Evolutionary conservation across 2,888 invertebrate genomes (phyloP).

Genomic region (Drosophila buzzatii): DNA sequence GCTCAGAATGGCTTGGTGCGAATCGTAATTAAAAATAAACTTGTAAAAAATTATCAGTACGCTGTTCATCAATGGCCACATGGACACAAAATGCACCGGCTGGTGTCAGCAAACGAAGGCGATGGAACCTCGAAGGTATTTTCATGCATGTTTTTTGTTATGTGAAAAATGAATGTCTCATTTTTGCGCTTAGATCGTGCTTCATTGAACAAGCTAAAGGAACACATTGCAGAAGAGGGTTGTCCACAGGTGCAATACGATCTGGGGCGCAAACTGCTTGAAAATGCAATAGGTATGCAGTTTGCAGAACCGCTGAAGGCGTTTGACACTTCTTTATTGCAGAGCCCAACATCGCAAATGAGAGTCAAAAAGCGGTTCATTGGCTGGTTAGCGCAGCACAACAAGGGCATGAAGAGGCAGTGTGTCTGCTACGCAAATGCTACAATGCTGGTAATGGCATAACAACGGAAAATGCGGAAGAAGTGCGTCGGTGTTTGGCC

Average conservation of each 20-base stretch:
- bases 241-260: constrained; percentile 95
- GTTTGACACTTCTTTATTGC: neutral
- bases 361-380: constrained; percentile 92
- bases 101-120: constrained; percentile 79
- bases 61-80: constrained; percentile 79
- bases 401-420: constrained; percentile 95
- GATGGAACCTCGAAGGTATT: constrained; percentile 85
- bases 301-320: neutral
- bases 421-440: constrained; percentile 88
- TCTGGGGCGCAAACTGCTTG: constrained; percentile 92
- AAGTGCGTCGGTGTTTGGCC: constrained; percentile 91
- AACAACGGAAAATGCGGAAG: constrained; percentile 90
- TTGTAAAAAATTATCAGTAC: constrained; percentile 50
- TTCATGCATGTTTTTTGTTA: neutral
- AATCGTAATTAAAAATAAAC: constrained; percentile 30
- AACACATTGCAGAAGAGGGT: constrained; percentile 94
- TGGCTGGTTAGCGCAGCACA: constrained; percentile 97
- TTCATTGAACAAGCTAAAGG: constrained; percentile 85
- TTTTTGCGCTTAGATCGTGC: constrained; percentile 77
- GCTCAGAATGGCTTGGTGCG: constrained; percentile 18
- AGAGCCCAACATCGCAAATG: constrained; percentile 79
- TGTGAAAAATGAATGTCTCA: constrained; percentile 4
- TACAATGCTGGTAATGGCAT: constrained; percentile 91
- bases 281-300: constrained; percentile 90
- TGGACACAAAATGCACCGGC: constrained; percentile 84